Evolutionary conservation across 1,140 invertebrate species (phyloP).

Genomic region (Cephus cinctus): DNA sequence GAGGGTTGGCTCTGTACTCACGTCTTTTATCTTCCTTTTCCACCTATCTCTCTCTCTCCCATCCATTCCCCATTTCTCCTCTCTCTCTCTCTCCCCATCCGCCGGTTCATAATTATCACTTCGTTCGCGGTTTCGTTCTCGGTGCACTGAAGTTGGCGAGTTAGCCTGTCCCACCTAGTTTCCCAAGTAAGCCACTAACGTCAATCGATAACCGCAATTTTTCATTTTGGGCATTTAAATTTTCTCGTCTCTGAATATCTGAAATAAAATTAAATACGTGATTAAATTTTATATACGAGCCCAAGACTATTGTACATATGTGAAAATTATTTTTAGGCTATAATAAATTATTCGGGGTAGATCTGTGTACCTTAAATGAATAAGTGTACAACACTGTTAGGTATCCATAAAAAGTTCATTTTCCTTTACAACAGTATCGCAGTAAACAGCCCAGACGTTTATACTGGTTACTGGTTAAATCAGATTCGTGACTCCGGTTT

Average conservation of each 20-base stretch:
- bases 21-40: not conserved
- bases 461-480: no score
- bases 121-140: not conserved
- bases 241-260: not conserved
- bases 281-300: not conserved
- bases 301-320: not conserved
- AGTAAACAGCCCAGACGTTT: no score
- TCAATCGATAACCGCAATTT: no score
- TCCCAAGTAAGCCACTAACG: no score
- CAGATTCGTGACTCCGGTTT: no score
- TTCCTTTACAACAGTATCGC: no score
- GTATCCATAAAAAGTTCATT: no score
- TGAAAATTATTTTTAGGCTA: no score
- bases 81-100: not conserved
- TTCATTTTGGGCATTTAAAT: not conserved
- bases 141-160: not conserved
- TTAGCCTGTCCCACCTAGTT: no score
- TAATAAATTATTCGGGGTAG: no score
- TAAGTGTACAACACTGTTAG: no score
- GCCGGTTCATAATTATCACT: constrained; percentile 4
- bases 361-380: no score
- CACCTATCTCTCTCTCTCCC: not conserved
- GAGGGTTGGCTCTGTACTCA: not conserved
- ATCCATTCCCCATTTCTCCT: not conserved
- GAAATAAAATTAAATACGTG: not conserved